Evolutionary conservation across 2,113 vertebrate genomes (phyloP), one percentile per base, ranked within the genome.

Genomic region (Oryzias celebensis): DNA sequence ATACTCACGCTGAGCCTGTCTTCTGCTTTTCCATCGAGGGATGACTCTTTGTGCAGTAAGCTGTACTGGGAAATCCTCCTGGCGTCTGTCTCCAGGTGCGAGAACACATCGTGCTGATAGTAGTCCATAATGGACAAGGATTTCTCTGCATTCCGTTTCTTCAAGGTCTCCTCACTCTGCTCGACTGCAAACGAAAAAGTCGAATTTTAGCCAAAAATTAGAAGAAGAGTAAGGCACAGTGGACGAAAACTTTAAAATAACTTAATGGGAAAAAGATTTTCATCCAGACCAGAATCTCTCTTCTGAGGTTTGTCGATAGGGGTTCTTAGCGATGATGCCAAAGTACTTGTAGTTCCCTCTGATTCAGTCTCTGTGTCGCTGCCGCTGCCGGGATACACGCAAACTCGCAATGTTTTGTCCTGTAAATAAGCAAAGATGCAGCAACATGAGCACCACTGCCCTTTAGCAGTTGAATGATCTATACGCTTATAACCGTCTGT

Each of bases 71-170:
- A 83, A 18, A 81, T 68, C 70, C 80, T 83, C 70, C 76, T 50
- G 69, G 58, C 28, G 61, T 83, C 85, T 60, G 65, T 75, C 68
- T 87, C 83, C 82, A 84, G 65, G 10, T 71, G 83, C 0, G 77
- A 74, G 50, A 81, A 83, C 47, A 84, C 28, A 3, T 87, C 82
- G 0, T 82, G 79, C 2, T 84, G 83, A 67, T 85, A 88, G 53
- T 41, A 87, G 71, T 88, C 84, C 86, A 89, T 84, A 58, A 87
- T 87, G 0, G 85, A 89, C 67, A 84, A n/a, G 36, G 77, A 17
- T 10, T 49, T 75, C 54, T 79, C 83, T 57, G 71, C 49, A 1
- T 78, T 72, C 50, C 64, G 57, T 18, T 86, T 84, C 69, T 65
- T 88, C 72, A 85, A 59, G 10, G 85, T 89, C 69, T 87, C 83